Base-by-base conservation (phyloP, 23 tunicate species). In the Ascidia mentula region DNA sequence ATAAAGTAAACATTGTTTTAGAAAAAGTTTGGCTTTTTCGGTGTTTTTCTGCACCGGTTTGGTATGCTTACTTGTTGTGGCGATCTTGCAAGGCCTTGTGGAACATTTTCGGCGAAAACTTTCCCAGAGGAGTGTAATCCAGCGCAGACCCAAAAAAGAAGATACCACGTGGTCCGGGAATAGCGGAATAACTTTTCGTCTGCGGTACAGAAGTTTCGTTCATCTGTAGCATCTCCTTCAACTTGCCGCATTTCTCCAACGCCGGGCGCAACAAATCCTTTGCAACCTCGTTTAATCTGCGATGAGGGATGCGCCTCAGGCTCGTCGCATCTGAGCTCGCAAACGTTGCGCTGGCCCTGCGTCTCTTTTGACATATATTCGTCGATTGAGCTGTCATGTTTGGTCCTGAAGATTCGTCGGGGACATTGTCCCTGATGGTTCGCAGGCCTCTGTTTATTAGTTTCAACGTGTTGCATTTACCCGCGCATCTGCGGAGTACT, bases 131-230 rank as follows among this genome's bases (percentile, higher is more conserved):
- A 15, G 97, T 87, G 82, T 92, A 92, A 42, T 82, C 89, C 26
- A 92, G 79, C 1, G 76, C 97, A 7, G 97, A 92, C 2, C 97
- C 97, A 0, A 92, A 77, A 12, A 92, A 39, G 13, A 92, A 92
- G 22, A 92, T 46, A 18, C 92, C 88, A n/a, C 42, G 78, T 2
- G 97, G 97, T 18, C 97, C 97, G 17, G 97, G 91, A 13, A 92
- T 92, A 1, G 42, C 72, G 32, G 86, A 22, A 40, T 80, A 90
- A 12, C 77, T 46, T 9, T 26, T 53, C 28, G 65, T 9, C 24
- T 53, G 65, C 24, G 65, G 4, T 28, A 1, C 12, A 9, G 28
- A 53, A 20, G 22, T 28, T 28, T 26, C 24, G 4, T 53, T 26
- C 13, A 26, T 28, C 2, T 20, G 65, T 20, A 53, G 12, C 24